phyloP scores from a whole-genome alignment of 2,113 vertebrate genomes.

The Hemiscyllium ocellatum region DNA sequence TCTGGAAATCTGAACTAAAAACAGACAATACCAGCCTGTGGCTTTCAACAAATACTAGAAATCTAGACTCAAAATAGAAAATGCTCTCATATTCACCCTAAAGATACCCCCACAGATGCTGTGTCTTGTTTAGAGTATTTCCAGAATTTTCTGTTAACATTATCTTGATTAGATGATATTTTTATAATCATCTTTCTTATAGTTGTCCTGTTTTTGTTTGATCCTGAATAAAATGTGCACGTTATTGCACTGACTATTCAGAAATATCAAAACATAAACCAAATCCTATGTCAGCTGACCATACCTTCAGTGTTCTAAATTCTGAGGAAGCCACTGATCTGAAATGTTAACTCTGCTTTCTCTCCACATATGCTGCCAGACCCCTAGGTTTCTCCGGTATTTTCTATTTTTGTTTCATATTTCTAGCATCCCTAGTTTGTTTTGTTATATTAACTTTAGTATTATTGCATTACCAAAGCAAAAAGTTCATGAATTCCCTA shows the following conservation, averaged over 20 bases:
- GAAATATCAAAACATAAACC: background rate
- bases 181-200: background rate
- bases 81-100: background rate
- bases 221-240: background rate
- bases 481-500: background rate
- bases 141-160: background rate
- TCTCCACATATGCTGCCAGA: too few relatives aligned
- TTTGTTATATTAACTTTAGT: background rate
- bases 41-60: background rate
- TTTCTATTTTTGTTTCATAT: too few relatives aligned
- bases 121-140: too few relatives aligned
- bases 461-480: background rate
- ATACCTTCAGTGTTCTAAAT: background rate
- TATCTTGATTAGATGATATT: background rate
- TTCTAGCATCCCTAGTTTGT: too few relatives aligned
- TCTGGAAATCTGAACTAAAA: background rate
- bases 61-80: background rate
- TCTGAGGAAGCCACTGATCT: too few relatives aligned
- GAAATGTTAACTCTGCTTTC: too few relatives aligned
- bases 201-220: background rate
- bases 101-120: background rate
- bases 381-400: too few relatives aligned
- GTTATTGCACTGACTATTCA: background rate
- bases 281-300: background rate
- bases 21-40: background rate